Base-by-base conservation (phyloP, 2,113 vertebrate species). In the Dromaius novaehollandiae region DNA sequence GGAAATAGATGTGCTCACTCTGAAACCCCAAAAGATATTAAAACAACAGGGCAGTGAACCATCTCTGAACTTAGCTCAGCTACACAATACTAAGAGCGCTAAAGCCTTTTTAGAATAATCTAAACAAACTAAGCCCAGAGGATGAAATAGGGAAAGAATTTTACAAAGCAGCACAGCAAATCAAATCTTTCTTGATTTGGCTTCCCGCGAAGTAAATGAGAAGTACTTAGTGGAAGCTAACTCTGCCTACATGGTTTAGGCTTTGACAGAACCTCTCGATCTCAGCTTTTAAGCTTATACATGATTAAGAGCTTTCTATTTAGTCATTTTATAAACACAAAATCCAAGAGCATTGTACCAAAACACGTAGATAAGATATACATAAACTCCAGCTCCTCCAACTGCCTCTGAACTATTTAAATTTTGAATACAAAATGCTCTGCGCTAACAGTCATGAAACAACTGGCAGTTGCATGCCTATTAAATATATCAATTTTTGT, bases 21-120 rank as follows among this genome's bases (percentile, higher is more conserved):
- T 48, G 76, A 86, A 95, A 91, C 26, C 30, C 58, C 83, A 68
- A 56, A 88, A 94, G 87, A 93, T 89, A 95, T 93, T 75, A 85
- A 94, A 89, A 44, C 56, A 70, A 48, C 34, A 26, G 53, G 82
- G 79, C 70, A 95, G 51, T 20, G 70, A 91, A n/a, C 36, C 3
- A 0, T 70, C 60, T 65, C 82, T 56, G 63, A 88, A 95, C 34
- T 87, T 63, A 78, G 42, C 32, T 89, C 74, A 82, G 79, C 90
- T 76, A 38, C 74, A 19, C 6, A 19, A 71, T 6, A 14, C 36
- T 61, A 44, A 88, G 61, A 82, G 24, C 44, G 28, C 34, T 51
- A 79, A 88, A 73, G 19, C 38, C 24, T 75, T 69, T 60, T 64
- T 36, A 53, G 50, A 79, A 17, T 38, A 88, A 48, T 1, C 66